phyloP scores from a whole-genome alignment of 2,797 vertebrate species.

The Buceros bicornis region DNA sequence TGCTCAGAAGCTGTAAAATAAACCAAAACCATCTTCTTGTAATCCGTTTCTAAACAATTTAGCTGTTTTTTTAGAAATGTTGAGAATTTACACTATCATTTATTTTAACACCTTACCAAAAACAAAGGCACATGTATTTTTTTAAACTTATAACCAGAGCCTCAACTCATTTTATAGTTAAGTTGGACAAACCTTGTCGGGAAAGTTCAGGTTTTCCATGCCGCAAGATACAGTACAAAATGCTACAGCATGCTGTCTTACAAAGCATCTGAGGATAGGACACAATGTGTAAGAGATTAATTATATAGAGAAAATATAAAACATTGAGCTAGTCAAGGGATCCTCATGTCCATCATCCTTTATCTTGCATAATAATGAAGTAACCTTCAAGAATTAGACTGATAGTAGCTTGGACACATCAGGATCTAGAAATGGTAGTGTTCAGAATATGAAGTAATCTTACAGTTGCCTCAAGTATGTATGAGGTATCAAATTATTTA shows the following conservation, averaged over 20 bases:
- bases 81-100: neutral
- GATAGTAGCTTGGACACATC: neutral
- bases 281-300: neutral
- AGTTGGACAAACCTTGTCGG: neutral
- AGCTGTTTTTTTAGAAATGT: neutral
- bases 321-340: neutral
- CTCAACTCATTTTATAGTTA: neutral
- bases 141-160: neutral
- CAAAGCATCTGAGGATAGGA: neutral
- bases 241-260: neutral
- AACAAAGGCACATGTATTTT: accelerated
- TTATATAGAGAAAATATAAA: constrained; percentile 16
- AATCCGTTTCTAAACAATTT: neutral
- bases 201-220: neutral
- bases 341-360: neutral
- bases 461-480: neutral
- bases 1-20: neutral
- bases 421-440: constrained; percentile 8
- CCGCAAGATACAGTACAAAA: neutral
- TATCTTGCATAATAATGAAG: neutral
- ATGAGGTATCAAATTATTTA: constrained; percentile 35
- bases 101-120: neutral
- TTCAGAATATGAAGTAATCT: constrained; percentile 30
- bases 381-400: constrained; percentile 6
- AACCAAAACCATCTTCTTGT: neutral